Evolutionary conservation across 92 coral and sea anemone genomes (phyloP).

Genomic region (Anthopleura xanthogrammica): DNA sequence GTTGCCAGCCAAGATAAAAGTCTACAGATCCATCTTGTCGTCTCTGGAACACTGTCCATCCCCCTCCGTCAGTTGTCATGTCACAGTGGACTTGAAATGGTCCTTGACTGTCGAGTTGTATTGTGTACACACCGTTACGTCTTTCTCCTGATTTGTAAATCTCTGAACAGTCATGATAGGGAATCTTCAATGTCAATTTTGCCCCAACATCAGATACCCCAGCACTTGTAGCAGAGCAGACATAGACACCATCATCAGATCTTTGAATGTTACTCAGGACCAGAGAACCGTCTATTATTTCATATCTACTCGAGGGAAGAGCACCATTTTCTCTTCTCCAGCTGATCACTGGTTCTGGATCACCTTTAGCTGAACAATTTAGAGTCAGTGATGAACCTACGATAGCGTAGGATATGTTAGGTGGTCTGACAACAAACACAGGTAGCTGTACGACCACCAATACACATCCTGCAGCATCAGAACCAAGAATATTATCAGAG

Average conservation of each 20-base stretch:
- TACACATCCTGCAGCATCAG: too few relatives aligned
- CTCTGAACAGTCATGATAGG: not conserved
- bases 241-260: not conserved
- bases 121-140: too few relatives aligned
- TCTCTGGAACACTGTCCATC: constrained; percentile 22
- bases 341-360: constrained; percentile 14
- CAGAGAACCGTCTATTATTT: not conserved
- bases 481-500: too few relatives aligned
- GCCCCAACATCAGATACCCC: not conserved
- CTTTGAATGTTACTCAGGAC: not conserved
- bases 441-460: too few relatives aligned
- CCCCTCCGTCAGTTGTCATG: constrained; percentile 38
- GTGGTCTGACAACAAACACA: too few relatives aligned
- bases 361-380: constrained; percentile 22
- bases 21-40: too few relatives aligned
- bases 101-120: too few relatives aligned
- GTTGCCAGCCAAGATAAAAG: not conserved
- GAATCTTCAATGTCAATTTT: not conserved
- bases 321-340: constrained; percentile 13
- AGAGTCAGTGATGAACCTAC: not conserved
- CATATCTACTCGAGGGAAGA: not conserved
- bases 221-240: constrained; percentile 13
- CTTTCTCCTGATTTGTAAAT: constrained; percentile 5
- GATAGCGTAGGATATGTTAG: too few relatives aligned
- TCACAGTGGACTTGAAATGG: constrained; percentile 24